A percentile compares a stretch with the other conserved stretches of the same genome.
Conservation (phyloP, 2,797 vertebrate genomes). For the Sebastes hopkinsi region DNA sequence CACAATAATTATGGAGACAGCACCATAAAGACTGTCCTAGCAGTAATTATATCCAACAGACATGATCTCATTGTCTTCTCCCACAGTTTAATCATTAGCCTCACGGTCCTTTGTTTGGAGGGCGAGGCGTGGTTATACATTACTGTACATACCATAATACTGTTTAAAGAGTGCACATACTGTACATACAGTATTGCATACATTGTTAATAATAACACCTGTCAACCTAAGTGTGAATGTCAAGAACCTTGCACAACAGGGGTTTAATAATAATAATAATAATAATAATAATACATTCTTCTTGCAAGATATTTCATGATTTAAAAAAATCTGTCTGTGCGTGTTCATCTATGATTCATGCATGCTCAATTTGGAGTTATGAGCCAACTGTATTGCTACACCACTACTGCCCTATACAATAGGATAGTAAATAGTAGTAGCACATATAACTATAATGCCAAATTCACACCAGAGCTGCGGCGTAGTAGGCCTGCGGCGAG, state of each 20-base stretch:
- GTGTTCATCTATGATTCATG: neutral
- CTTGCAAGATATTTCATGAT: neutral
- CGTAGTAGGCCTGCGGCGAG: no score
- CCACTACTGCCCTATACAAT: neutral
- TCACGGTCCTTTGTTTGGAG: constrained; percentile 32
- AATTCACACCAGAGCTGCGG: no score
- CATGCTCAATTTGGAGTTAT: neutral
- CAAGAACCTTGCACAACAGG: neutral
- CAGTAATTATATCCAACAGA: constrained; percentile 76
- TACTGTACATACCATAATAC: neutral
- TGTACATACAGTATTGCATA: neutral
- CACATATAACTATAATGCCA: neutral
- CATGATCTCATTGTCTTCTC: constrained; percentile 68
- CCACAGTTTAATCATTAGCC: constrained; percentile 38
- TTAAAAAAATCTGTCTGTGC: no score
- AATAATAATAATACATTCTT: neutral
- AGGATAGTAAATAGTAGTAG: neutral
- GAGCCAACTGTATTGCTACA: neutral
- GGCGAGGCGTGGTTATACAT: neutral
- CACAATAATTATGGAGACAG: constrained; percentile 62
- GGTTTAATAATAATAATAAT: neutral
- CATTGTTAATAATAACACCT: neutral
- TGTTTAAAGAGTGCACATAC: neutral
- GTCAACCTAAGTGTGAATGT: neutral
- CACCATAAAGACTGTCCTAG: constrained; percentile 53